phyloP scores from a whole-genome alignment of 2,888 invertebrate genomes.

The Phortica okadai region DNA sequence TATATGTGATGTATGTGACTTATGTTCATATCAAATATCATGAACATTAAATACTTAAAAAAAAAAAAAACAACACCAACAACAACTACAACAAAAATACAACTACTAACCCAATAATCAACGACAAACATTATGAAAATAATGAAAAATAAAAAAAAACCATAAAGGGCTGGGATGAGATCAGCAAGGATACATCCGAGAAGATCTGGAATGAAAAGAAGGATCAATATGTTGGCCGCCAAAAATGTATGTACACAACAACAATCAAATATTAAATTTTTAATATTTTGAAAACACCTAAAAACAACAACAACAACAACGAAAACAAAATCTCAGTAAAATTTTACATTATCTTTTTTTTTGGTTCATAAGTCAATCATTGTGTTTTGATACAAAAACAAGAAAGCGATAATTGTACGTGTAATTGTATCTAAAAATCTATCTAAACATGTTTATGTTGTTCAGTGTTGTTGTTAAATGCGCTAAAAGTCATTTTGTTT shows the following conservation, averaged over 20 bases:
- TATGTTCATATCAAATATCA: slow-evolving; percentile 45
- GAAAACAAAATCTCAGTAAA: slow-evolving; percentile 42
- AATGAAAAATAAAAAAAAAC: neutral
- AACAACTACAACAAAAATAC: slow-evolving; percentile 19
- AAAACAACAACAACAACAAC: slow-evolving; percentile 36
- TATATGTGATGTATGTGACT: slow-evolving; percentile 50
- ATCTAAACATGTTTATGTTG: neutral
- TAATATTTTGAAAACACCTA: slow-evolving; percentile 40
- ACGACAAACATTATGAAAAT: neutral
- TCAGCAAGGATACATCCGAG: slow-evolving; percentile 89
- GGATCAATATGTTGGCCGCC: slow-evolving; percentile 91
- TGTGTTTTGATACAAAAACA: too few species aligned
- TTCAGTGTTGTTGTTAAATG: neutral
- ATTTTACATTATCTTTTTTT: too few species aligned
- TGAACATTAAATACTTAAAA: neutral
- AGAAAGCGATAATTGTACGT: neutral
- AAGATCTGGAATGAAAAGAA: slow-evolving; percentile 92
- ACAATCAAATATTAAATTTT: slow-evolving; percentile 68
- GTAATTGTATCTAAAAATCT: too few species aligned
- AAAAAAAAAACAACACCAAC: slow-evolving; percentile 17
- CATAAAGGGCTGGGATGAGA: slow-evolving; percentile 88
- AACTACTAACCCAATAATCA: slow-evolving; percentile 9
- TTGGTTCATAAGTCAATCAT: too few species aligned
- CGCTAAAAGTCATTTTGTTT: slow-evolving; percentile 20
- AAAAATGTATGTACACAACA: slow-evolving; percentile 85